These are phyloP conservation scores for Synaphobranchus kaupii DNA, from an alignment of 2,797 vertebrate genomes.

Conservation along the genomic window DNA sequence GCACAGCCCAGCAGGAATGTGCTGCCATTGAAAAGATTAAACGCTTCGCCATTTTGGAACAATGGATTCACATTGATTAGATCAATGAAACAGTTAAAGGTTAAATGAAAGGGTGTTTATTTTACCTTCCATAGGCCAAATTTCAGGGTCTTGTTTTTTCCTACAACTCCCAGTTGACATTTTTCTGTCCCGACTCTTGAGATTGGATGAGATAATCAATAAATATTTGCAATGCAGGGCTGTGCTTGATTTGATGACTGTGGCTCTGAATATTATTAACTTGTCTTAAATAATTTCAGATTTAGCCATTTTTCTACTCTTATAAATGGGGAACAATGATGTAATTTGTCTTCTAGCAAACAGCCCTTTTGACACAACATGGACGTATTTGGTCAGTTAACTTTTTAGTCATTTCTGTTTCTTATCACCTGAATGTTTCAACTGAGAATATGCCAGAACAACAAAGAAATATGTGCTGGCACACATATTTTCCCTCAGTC, in stretches of 20 bases:
- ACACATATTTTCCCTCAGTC: too few species aligned
- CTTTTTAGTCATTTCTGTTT: too few species aligned
- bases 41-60: background rate
- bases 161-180: background rate
- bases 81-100: background rate
- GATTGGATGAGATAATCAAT: background rate
- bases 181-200: background rate
- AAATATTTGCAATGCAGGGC: background rate
- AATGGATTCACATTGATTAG: background rate
- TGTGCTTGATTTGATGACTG: background rate
- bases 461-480: too few species aligned
- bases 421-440: too few species aligned
- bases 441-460: too few species aligned
- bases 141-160: too few species aligned
- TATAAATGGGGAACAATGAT: background rate
- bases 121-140: background rate
- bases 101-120: background rate
- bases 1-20: background rate
- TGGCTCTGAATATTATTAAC: background rate
- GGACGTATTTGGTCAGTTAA: too few species aligned
- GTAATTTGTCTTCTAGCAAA: too few species aligned
- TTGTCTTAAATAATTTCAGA: background rate
- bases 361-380: too few species aligned
- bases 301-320: background rate
- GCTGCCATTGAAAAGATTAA: background rate